Conservation (phyloP, 1,140 invertebrate genomes). For the Pissodes strobi region DNA sequence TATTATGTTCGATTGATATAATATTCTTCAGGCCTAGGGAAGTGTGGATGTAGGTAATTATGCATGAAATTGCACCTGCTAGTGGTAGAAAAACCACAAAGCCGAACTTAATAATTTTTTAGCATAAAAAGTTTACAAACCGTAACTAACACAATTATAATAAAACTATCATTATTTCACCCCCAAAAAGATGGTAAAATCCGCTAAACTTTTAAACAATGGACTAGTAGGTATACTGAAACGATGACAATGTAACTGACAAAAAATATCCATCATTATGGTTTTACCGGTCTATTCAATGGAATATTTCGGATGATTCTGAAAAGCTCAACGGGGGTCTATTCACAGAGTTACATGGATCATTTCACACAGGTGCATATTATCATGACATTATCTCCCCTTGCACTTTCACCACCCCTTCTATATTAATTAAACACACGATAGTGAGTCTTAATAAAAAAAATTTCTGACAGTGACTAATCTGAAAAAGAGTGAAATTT, state of each 20-base stretch:
- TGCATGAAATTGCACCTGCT: conserved; percentile 14
- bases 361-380: conserved; percentile 43
- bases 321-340: conserved; percentile 38
- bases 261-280: conserved; percentile 33
- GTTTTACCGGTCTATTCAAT: conserved; percentile 33
- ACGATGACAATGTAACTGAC: conserved; percentile 37
- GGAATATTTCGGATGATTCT: conserved; percentile 36
- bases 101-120: conserved; percentile 27
- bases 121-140: conserved; percentile 32
- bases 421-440: conserved; percentile 6
- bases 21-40: conserved; percentile 8
- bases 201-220: conserved; percentile 36
- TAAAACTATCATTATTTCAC: conserved; percentile 37
- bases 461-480: conserved; percentile 1
- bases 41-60: conserved; percentile 29
- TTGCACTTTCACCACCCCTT: conserved; percentile 15
- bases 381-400: conserved; percentile 24
- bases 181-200: conserved; percentile 28
- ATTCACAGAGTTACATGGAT: conserved; percentile 38
- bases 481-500: not conserved
- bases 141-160: conserved; percentile 38
- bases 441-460: conserved; percentile 2
- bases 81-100: conserved; percentile 18
- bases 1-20: not conserved
- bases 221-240: conserved; percentile 27